Conservation (phyloP, 2,113 vertebrate genomes). For the Gnathonemus longibarbis region DNA sequence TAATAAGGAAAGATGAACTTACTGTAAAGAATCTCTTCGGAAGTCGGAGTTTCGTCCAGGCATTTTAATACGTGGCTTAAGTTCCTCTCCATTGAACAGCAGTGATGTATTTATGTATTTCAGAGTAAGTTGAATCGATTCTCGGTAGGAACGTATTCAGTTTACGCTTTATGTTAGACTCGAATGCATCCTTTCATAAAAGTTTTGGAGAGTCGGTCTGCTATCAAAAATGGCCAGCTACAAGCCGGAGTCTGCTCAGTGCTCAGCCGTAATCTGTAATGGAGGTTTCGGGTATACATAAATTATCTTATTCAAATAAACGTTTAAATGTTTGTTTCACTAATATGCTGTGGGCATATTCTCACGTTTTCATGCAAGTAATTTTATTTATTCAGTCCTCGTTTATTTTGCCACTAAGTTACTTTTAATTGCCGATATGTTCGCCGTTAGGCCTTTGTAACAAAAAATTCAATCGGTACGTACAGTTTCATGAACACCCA, state of each 20-base stretch:
- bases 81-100: slow-evolving; percentile 3
- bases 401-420: background rate
- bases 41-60: slow-evolving; percentile 3
- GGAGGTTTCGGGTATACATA: background rate
- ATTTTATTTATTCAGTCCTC: background rate
- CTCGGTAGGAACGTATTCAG: background rate
- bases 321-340: background rate
- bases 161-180: background rate
- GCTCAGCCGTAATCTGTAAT: background rate
- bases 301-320: background rate
- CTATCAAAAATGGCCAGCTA: background rate
- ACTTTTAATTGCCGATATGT: background rate
- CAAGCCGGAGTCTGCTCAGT: background rate
- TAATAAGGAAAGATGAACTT: background rate
- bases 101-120: background rate
- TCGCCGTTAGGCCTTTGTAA: background rate
- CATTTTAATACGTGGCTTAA: background rate
- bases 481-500: background rate
- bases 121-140: background rate
- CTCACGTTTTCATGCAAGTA: background rate
- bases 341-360: background rate
- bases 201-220: background rate
- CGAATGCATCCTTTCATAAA: background rate
- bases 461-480: background rate
- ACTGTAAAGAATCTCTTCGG: slow-evolving; percentile 13